These are phyloP conservation scores for Holotrichia oblita DNA, from an alignment of 1,140 invertebrate genomes.

Conservation along the genomic window DNA sequence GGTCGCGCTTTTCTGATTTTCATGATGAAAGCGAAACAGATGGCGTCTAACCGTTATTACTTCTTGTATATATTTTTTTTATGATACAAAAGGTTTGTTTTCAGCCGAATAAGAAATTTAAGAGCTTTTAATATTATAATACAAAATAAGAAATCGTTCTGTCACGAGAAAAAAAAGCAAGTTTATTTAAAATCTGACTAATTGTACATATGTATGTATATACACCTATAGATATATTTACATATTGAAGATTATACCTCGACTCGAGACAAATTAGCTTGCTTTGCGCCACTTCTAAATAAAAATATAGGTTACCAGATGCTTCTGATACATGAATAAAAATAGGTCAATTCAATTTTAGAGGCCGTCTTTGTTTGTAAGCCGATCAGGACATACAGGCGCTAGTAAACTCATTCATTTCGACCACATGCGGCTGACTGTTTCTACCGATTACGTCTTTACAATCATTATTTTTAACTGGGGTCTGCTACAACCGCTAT, in stretches of 20 bases:
- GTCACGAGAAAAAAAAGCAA: too few relatives aligned
- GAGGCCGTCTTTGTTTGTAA: neutral
- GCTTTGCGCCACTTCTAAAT: neutral
- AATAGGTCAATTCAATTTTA: slow-evolving; percentile 8
- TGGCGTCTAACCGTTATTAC: too few relatives aligned
- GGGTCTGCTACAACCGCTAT: neutral
- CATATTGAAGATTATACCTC: neutral
- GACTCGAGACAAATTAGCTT: slow-evolving; percentile 6
- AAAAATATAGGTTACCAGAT: slow-evolving; percentile 7
- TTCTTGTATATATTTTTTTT: too few relatives aligned
- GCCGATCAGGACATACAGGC: neutral
- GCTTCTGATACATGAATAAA: slow-evolving; percentile 7
- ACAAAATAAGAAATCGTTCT: neutral
- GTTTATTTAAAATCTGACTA: neutral
- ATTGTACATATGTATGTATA: too few relatives aligned
- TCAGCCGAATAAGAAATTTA: neutral
- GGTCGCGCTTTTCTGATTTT: too few relatives aligned
- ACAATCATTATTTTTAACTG: neutral
- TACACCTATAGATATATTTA: too few relatives aligned
- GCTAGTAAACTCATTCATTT: neutral
- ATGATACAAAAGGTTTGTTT: too few relatives aligned
- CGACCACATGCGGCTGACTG: neutral
- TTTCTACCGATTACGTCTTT: neutral
- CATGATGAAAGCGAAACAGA: too few relatives aligned
- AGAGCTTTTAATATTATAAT: neutral